Evolutionary conservation across 2,888 invertebrate genomes (phyloP).

Genomic region (Diadegma fenestrale): DNA sequence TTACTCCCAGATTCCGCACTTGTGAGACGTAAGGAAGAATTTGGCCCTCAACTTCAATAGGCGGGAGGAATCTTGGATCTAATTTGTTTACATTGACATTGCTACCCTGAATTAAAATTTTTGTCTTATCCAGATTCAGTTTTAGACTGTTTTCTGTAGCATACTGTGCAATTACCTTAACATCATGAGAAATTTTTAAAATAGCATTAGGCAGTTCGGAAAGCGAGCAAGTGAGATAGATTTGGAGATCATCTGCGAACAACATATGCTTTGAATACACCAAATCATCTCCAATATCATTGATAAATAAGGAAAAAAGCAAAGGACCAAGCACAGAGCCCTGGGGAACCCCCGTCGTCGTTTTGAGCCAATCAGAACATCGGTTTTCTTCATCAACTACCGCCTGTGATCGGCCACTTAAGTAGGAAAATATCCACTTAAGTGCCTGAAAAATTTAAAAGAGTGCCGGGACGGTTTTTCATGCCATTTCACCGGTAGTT

Average conservation of each 20-base stretch:
- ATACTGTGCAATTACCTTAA: neutral
- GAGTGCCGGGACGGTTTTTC: too few relatives aligned
- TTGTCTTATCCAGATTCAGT: neutral
- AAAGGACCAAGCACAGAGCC: conserved; percentile 7
- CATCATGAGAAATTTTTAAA: neutral
- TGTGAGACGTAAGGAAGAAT: neutral
- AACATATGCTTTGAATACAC: neutral
- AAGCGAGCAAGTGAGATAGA: neutral
- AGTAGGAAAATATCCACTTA: neutral
- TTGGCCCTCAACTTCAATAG: rapidly evolving
- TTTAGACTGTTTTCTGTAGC: neutral
- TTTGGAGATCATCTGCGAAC: neutral
- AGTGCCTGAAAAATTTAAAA: neutral
- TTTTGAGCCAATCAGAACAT: neutral
- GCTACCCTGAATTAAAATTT: neutral
- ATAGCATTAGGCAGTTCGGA: neutral
- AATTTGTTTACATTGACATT: neutral
- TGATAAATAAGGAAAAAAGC: neutral
- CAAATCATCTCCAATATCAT: neutral
- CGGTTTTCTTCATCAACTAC: neutral
- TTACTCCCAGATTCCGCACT: neutral
- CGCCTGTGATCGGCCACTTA: neutral
- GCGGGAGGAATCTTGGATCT: neutral
- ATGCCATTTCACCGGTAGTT: too few relatives aligned
- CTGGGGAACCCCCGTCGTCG: neutral